A percentile compares a stretch with the other conserved stretches of the same genome.
These are phyloP conservation scores for Rhombomys opimus DNA, from an alignment of 2,113 vertebrate species.

Conservation along the genomic window DNA sequence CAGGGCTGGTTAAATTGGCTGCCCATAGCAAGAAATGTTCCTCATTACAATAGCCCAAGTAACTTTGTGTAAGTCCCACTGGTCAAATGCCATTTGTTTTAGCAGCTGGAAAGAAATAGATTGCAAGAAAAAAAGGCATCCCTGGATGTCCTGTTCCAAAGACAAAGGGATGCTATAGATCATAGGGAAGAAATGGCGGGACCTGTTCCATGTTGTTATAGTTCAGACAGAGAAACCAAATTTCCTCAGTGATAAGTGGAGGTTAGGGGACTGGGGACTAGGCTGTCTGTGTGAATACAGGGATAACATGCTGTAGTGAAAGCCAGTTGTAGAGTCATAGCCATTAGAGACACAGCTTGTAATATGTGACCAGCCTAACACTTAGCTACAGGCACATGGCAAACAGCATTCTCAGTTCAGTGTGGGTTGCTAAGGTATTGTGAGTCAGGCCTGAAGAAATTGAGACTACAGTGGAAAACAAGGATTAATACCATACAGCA, in stretches of 20 bases:
- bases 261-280: slow-evolving; percentile 86
- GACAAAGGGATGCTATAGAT: slow-evolving; percentile 98
- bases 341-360: neutral
- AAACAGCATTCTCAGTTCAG: neutral
- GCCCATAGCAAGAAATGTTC: slow-evolving; percentile 98
- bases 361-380: neutral
- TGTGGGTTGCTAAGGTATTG: no score
- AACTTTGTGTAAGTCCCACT: slow-evolving; percentile 95
- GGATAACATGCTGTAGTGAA: neutral
- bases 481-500: neutral
- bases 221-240: slow-evolving; percentile 98
- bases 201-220: slow-evolving; percentile 98
- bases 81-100: rapidly evolving
- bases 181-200: slow-evolving; percentile 97
- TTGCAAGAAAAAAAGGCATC: neutral
- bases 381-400: neutral
- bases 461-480: neutral
- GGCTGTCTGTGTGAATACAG: neutral
- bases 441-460: neutral
- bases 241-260: slow-evolving; percentile 98
- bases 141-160: slow-evolving; percentile 81
- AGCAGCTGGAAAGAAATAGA: no score
- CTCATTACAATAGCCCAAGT: slow-evolving; percentile 99
- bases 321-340: neutral
- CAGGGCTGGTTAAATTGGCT: slow-evolving; percentile 94